Base-by-base conservation (phyloP, 2,113 vertebrate species). In the Cynoglossus semilaevis region DNA sequence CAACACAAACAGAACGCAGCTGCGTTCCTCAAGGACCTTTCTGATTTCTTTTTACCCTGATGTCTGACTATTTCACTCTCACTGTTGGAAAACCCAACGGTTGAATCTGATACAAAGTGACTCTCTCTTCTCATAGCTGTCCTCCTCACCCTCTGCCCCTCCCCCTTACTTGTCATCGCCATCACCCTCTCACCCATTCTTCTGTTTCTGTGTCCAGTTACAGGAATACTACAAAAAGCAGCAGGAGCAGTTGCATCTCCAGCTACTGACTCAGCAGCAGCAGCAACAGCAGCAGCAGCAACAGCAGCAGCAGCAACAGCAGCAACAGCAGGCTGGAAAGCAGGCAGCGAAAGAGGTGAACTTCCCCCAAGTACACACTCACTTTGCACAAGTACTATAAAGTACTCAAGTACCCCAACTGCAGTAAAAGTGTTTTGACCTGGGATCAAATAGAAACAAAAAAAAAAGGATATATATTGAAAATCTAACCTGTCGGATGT, bases 181-280 rank as follows among this genome's bases (percentile, higher is more conserved):
- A 13, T 12, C 29, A 2, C 29, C 40, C 16, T n/a, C 22, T 4
- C 14, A 3, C 9, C 45, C 22, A 19, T 43, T 18, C 40, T 45
- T 17, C 58, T 41, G 41, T 29, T 43, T 72, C 54, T 57, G 41
- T 62, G 55, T 70, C 63, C 81, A 99, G 96, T 89, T 99, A 81
- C 97, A 99, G 89, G 97, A 99, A 86, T 98, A 98, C 74, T 99
- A 99, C 84, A 99, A 99, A 90, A 99, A 99, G 87, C 96, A 99
- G 76, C 97, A 99, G 87, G 97, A 99, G 72, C 97, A 99, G 85
- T 91, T 99, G 71, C 97, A 98, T 78, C 90, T 99, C 69, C 97
- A 99, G 88, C 95, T 99, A 65, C 87, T 99, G 85, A 94, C 93
- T 61, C 96, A 99, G 74, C 97, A 98, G 88, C 94, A 95, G 16